Percentiles rank a stretch among this genome's conserved stretches.
Evolutionary conservation across 1,140 invertebrate genomes (phyloP).

Genomic region (Leptonema lineaticorne): DNA sequence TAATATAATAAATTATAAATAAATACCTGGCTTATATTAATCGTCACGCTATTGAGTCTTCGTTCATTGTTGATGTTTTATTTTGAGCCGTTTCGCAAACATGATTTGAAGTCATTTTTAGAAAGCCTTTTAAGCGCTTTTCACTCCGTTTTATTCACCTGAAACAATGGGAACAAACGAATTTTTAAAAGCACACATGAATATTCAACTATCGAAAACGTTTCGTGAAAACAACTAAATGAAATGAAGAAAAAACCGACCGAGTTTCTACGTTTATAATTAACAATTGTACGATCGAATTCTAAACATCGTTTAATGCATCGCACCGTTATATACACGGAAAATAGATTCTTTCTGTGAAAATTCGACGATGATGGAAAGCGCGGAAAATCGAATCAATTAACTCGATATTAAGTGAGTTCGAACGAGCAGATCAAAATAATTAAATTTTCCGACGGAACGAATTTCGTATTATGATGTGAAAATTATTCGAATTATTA

Average conservation of each 20-base stretch:
- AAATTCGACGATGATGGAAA: not conserved
- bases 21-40: constrained; percentile 23
- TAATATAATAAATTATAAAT: not conserved
- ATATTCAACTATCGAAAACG: not conserved
- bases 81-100: constrained; percentile 15
- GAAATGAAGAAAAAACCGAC: not conserved
- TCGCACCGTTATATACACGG: too few species aligned
- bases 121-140: constrained; percentile 13
- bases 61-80: constrained; percentile 24
- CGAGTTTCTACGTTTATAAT: not conserved
- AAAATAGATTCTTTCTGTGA: too few species aligned
- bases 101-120: constrained; percentile 23
- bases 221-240: not conserved
- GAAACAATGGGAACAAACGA: constrained; percentile 14
- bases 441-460: not conserved
- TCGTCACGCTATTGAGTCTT: constrained; percentile 26
- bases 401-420: not conserved
- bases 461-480: not conserved
- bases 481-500: too few species aligned
- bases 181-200: not conserved
- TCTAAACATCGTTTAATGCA: too few species aligned
- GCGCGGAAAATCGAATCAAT: not conserved
- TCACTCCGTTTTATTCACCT: not conserved
- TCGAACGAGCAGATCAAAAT: not conserved
- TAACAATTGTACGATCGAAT: too few species aligned